Conservation (phyloP, 2,797 vertebrate species). For the Capromys pilorides region DNA sequence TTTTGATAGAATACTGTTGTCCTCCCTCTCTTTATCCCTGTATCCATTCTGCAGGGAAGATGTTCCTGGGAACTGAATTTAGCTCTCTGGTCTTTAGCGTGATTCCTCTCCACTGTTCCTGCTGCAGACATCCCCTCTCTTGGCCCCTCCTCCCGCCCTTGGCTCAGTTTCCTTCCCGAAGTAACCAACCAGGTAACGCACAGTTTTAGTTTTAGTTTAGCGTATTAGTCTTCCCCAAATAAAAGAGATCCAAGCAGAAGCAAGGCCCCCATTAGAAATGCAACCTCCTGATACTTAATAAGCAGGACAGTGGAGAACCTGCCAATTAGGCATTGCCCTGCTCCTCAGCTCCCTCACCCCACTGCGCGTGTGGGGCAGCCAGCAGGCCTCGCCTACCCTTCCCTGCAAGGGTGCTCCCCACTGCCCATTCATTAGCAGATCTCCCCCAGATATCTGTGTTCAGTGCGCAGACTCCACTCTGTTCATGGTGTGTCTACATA, state of each 20-base stretch:
- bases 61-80: conserved; percentile 52
- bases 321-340: background rate
- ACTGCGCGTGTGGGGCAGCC: accelerated
- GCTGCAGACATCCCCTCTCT: background rate
- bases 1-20: conserved; percentile 69
- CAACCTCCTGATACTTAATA: conserved; percentile 22
- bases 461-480: conserved; percentile 67
- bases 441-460: conserved; percentile 69
- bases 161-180: background rate
- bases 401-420: accelerated
- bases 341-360: background rate
- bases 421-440: background rate
- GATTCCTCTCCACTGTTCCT: conserved; percentile 24
- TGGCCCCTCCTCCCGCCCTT: background rate
- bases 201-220: background rate
- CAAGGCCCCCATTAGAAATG: conserved; percentile 51
- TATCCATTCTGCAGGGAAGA: background rate
- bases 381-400: background rate
- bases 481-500: background rate
- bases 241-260: background rate
- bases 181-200: background rate
- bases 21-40: conserved; percentile 52
- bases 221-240: background rate
- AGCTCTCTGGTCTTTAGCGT: conserved; percentile 48
- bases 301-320: conserved; percentile 47